Conservation (phyloP, 2,113 vertebrate species). For the Callionymus lyra region DNA sequence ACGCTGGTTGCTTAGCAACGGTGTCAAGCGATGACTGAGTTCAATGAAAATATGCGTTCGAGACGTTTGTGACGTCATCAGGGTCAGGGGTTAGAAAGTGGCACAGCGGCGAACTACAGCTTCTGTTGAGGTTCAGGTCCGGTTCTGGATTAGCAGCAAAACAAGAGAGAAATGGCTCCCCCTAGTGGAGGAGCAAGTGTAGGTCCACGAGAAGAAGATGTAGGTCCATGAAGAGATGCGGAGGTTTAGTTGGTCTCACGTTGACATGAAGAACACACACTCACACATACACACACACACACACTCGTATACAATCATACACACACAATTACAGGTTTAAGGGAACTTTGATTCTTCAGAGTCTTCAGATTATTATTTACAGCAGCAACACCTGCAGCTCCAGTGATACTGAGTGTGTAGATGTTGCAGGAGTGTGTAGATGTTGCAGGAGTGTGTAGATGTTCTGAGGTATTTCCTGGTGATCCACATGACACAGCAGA, state of each 20-base stretch:
- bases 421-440: constrained; percentile 1
- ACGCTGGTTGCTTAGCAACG: no score
- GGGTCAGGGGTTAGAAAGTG: constrained; percentile 2
- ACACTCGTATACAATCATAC: constrained; percentile 5
- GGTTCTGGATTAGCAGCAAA: constrained; percentile 60
- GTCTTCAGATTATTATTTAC: constrained; percentile 47
- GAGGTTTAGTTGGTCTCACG: constrained; percentile 35
- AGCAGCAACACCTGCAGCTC: constrained; percentile 6
- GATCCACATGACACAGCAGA: background rate
- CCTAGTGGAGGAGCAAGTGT: constrained; percentile 39
- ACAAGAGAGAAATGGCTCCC: constrained; percentile 59
- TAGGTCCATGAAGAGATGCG: constrained; percentile 44
- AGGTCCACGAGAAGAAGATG: constrained; percentile 44
- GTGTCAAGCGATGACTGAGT: no score
- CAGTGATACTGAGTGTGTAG: no score
- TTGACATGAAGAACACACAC: constrained; percentile 4
- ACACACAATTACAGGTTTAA: constrained; percentile 5
- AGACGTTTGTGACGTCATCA: no score
- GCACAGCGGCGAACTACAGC: constrained; percentile 29
- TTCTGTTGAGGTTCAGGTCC: constrained; percentile 71
- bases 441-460: constrained; percentile 1
- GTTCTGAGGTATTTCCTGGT: constrained; percentile 12
- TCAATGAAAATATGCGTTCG: no score
- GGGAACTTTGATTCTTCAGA: constrained; percentile 19
- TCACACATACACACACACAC: constrained; percentile 7